Conservation (phyloP, 2,113 vertebrate genomes). For the Pagrus major region DNA sequence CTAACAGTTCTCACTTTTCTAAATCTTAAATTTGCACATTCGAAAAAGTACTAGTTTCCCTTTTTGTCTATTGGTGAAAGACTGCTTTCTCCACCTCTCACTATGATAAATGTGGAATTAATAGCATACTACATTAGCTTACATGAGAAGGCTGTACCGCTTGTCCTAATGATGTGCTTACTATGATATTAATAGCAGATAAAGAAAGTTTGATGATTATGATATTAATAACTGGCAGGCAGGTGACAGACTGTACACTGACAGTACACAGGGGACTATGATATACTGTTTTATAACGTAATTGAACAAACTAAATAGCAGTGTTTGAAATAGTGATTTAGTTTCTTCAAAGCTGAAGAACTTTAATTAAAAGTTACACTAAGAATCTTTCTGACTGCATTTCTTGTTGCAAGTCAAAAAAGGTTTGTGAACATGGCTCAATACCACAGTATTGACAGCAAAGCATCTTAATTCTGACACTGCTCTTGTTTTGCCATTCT, state of each 20-base stretch:
- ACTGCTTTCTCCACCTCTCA: constrained; percentile 1
- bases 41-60: neutral
- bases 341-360: neutral
- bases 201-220: neutral
- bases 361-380: neutral
- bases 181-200: neutral
- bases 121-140: neutral
- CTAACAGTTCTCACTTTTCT: neutral
- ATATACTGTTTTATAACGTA: neutral
- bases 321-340: neutral
- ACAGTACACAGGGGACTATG: neutral
- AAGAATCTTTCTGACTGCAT: neutral
- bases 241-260: no score
- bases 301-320: neutral
- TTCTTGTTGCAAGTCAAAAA: neutral
- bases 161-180: neutral
- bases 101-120: neutral
- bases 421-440: neutral
- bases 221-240: neutral
- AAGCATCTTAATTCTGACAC: neutral
- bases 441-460: no score
- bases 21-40: neutral
- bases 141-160: neutral
- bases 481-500: neutral
- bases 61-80: neutral